Evolutionary conservation across 2,888 invertebrate genomes (phyloP).

Genomic region (Frankliniella fusca): DNA sequence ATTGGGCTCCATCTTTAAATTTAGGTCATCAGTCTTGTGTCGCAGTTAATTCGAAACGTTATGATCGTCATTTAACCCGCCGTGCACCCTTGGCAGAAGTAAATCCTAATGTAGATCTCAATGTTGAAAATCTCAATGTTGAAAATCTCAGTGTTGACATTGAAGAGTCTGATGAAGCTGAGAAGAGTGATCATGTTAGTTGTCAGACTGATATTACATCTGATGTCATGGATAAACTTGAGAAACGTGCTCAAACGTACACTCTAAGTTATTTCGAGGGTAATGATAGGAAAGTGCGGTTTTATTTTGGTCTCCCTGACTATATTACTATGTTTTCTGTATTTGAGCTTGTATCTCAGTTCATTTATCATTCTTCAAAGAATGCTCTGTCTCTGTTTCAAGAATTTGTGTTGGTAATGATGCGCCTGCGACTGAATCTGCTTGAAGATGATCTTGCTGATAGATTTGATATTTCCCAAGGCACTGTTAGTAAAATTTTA

Average conservation of each 20-base stretch:
- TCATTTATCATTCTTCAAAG: background rate
- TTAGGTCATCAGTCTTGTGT: background rate
- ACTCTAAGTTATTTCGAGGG: background rate
- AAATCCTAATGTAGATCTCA: background rate
- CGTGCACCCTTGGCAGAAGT: background rate
- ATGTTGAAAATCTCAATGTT: too few relatives aligned
- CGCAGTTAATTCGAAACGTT: too few relatives aligned
- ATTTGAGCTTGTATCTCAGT: background rate
- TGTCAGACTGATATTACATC: background rate
- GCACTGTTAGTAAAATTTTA: background rate
- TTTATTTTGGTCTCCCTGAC: background rate
- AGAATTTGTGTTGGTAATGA: background rate
- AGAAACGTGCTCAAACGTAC: background rate
- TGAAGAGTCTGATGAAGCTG: background rate
- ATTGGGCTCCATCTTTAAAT: background rate
- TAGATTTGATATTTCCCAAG: background rate
- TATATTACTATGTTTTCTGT: background rate
- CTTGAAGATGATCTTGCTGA: background rate
- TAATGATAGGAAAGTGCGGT: background rate
- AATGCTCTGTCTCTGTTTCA: background rate
- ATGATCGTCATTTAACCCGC: background rate
- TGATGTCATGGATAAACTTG: background rate
- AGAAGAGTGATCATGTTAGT: background rate
- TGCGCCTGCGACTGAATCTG: background rate
- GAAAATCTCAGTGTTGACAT: background rate